Base-by-base conservation (phyloP, 2,113 vertebrate species). In the Zingel zingel region DNA sequence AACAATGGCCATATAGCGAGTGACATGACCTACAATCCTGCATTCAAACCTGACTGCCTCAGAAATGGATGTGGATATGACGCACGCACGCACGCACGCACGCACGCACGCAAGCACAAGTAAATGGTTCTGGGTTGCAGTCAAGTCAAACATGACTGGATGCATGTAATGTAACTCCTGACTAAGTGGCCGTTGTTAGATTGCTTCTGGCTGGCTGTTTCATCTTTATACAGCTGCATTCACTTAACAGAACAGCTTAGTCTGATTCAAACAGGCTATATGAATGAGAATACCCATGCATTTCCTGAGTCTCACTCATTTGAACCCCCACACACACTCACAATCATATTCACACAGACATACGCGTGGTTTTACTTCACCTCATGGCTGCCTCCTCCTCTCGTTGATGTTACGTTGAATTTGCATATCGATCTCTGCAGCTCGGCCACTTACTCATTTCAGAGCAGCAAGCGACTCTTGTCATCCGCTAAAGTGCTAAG, bases 1-100 rank as follows among this genome's bases (percentile, higher is more conserved):
- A 88, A 91, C 91, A 91, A 82, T 82, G 66, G 76, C 58, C 18
- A 14, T 57, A 47, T 76, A 81, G 58, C 70, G 63, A 69, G 67
- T 54, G 71, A 84, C 81, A 59, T 78, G 89, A 90, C 85, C 85
- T 87, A 85, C 80, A 87, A 81, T 84, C 83, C 84, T 79, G 65
- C 82, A 77, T 78, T 15, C 77, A 79, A 81, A 84, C 54, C 30
- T 9, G 43, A 71, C 75, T 56, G 81, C 73, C 71, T 39, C 59
- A 69, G 39, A 43, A 79, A 25, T 74, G 57, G 43, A 76, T 61
- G 48, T 74, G 6, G 1, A 82, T 30, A 45, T 0, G 27, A 25
- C 58, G 69, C 21, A 72, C 45, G 67, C 73, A 15, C 23, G 59
- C 48, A 74, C 68, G 58, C 53, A 45, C 48, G n/a, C 51, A 48